Percentiles rank a stretch among this genome's conserved stretches.
Conservation (phyloP, 2,113 vertebrate genomes). For the Turdus rufiventris region DNA sequence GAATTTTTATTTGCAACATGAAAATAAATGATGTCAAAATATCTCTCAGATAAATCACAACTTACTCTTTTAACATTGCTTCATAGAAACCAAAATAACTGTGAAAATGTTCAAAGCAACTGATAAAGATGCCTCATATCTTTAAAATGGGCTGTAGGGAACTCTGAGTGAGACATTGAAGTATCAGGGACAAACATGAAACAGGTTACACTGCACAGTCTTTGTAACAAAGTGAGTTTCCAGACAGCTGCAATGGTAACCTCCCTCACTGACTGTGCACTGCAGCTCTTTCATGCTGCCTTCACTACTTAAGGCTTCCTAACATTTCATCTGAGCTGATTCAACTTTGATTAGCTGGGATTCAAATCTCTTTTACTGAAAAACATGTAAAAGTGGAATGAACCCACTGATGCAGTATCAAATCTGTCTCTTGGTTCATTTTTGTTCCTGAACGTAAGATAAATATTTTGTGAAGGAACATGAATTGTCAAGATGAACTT, state of each 20-base stretch:
- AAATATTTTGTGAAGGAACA: conserved; percentile 1
- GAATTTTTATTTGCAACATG: background rate
- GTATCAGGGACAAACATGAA: background rate
- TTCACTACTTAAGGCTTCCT: background rate
- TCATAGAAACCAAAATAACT: background rate
- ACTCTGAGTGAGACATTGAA: background rate
- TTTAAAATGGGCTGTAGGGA: background rate
- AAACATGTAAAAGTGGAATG: background rate
- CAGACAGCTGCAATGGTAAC: background rate
- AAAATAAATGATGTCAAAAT: background rate
- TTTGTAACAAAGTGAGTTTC: background rate
- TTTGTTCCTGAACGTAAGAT: background rate
- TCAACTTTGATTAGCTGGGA: background rate
- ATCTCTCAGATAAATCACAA: background rate
- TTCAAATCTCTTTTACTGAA: background rate
- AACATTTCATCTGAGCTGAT: background rate
- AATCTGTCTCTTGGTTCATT: background rate
- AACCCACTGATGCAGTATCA: background rate
- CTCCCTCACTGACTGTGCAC: background rate
- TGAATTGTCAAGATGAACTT: background rate
- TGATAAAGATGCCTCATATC: background rate
- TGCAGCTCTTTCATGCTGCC: background rate
- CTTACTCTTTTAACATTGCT: background rate
- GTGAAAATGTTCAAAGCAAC: background rate
- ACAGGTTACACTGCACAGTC: background rate